Conservation (phyloP, 2,113 vertebrate species). For the Aldabrachelys gigantea region DNA sequence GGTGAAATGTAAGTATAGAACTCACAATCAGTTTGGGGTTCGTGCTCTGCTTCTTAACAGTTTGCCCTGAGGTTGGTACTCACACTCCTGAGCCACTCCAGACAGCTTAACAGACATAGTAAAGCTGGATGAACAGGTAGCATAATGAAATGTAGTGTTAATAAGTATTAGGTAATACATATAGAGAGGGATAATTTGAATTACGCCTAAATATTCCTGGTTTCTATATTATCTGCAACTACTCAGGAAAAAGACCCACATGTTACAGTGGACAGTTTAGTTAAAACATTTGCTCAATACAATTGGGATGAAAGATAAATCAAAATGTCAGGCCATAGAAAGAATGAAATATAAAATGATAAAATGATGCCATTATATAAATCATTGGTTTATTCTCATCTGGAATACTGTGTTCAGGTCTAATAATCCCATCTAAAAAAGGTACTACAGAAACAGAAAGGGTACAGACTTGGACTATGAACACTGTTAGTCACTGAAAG, state of each 20-base stretch:
- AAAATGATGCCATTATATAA: too few relatives aligned
- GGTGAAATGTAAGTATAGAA: too few relatives aligned
- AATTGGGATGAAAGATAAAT: not conserved
- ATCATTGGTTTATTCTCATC: too few relatives aligned
- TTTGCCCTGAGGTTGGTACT: too few relatives aligned
- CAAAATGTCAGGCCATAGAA: not conserved
- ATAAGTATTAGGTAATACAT: too few relatives aligned
- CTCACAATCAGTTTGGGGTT: too few relatives aligned
- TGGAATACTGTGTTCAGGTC: too few relatives aligned
- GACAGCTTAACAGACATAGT: not conserved
- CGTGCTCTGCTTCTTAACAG: too few relatives aligned
- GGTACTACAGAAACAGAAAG: not conserved
- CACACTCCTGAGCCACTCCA: too few relatives aligned
- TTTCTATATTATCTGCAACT: not conserved
- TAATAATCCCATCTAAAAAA: not conserved
- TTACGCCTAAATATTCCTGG: not conserved
- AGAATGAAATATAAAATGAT: not conserved
- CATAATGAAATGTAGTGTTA: not conserved
- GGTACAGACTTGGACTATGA: not conserved
- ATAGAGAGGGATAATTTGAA: not conserved
- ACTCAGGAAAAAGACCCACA: accelerated
- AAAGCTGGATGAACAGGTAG: accelerated
- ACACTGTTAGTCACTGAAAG: not conserved
- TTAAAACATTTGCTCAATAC: not conserved
- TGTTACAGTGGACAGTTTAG: not conserved